phyloP scores from a whole-genome alignment of 2,113 vertebrate genomes.

The Regulus satrapa region DNA sequence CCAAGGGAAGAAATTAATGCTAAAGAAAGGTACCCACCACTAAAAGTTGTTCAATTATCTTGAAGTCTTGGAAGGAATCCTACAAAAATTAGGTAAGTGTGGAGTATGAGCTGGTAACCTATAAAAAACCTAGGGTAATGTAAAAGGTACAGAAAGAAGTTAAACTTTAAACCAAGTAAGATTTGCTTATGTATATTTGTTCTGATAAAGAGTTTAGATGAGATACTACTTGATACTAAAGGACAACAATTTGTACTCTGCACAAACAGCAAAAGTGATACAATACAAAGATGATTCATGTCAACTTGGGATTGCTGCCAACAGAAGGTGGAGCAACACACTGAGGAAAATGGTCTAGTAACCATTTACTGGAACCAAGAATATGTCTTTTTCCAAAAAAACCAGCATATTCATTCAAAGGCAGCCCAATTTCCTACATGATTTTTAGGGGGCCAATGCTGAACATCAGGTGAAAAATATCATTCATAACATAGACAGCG shows the following conservation, averaged over 20 bases:
- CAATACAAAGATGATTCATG: not conserved
- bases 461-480: not conserved
- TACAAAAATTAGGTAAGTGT: constrained; percentile 36
- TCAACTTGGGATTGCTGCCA: not conserved
- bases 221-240: not conserved
- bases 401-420: not conserved
- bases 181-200: not conserved
- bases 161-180: not conserved
- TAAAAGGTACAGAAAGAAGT: not conserved
- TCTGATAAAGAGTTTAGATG: not conserved
- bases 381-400: not conserved
- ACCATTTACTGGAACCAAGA: not conserved
- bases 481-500: too few species aligned
- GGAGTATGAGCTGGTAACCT: not conserved
- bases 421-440: not conserved
- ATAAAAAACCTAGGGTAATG: not conserved
- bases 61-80: not conserved
- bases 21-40: constrained; percentile 52
- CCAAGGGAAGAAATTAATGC: constrained; percentile 68
- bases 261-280: not conserved
- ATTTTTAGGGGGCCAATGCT: not conserved
- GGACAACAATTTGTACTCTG: not conserved
- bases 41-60: not conserved
- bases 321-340: not conserved
- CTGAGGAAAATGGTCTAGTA: not conserved